Conservation (phyloP, 2,888 invertebrate genomes). For the Drosophila kambysellisi region DNA sequence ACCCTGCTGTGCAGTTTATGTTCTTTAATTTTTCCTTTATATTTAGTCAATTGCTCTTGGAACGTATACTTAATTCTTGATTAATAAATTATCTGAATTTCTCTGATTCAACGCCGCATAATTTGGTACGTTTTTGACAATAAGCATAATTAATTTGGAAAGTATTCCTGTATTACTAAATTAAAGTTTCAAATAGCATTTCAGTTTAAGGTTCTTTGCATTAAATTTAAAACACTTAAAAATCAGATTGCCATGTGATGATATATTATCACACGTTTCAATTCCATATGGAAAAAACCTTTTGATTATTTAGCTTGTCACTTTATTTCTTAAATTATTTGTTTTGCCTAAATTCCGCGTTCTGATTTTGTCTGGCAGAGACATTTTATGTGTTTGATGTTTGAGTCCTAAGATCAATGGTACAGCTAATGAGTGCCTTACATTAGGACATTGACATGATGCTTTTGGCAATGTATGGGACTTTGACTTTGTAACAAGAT, state of each 20-base stretch:
- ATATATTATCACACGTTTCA: too few species aligned
- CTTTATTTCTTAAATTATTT: not conserved
- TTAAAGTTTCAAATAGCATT: too few species aligned
- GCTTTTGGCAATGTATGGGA: slow-evolving; percentile 21
- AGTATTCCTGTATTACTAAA: not conserved
- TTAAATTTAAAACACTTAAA: not conserved
- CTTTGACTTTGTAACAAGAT: slow-evolving; percentile 59
- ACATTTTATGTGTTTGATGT: slow-evolving; percentile 25
- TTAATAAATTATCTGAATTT: not conserved
- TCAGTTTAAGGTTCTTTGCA: not conserved
- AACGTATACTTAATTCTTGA: not conserved
- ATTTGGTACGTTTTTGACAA: not conserved
- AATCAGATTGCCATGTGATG: not conserved
- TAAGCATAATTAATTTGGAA: not conserved
- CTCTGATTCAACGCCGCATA: not conserved
- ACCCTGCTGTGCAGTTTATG: not conserved
- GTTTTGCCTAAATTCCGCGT: not conserved
- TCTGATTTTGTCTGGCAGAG: slow-evolving; percentile 6
- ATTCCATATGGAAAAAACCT: not conserved
- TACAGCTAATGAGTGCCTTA: slow-evolving; percentile 21
- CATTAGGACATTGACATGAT: slow-evolving; percentile 33
- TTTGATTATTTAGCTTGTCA: not conserved
- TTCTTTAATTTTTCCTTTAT: not conserved
- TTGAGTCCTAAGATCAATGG: slow-evolving; percentile 31
- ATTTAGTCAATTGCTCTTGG: not conserved